A percentile compares a stretch with the other conserved stretches of the same genome.
These are phyloP conservation scores for Drosophila lacicola DNA, from an alignment of 2,888 invertebrate species.

Conservation along the genomic window DNA sequence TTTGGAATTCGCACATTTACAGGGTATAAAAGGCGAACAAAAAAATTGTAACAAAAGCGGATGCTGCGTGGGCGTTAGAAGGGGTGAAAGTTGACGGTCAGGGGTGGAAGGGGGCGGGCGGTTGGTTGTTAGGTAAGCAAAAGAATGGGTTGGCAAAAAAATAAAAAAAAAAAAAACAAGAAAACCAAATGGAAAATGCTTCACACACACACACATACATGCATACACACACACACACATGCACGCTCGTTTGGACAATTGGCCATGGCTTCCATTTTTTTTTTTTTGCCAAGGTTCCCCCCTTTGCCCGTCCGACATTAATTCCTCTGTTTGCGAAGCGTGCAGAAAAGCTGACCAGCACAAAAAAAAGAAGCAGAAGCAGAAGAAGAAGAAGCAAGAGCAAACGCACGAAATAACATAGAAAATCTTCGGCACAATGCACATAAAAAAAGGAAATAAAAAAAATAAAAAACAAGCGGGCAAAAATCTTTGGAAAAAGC, in stretches of 20 bases:
- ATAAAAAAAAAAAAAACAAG: slow-evolving; percentile 47
- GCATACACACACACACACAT: slow-evolving; percentile 35
- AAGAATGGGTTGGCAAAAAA: slow-evolving; percentile 58
- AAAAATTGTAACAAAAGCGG: slow-evolving; percentile 57
- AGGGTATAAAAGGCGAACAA: slow-evolving; percentile 40
- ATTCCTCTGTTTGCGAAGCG: slow-evolving; percentile 60
- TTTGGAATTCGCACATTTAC: background rate
- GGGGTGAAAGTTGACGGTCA: slow-evolving; percentile 1
- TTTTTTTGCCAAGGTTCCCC: slow-evolving; percentile 14
- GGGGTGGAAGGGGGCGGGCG: background rate
- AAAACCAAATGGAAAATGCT: slow-evolving; percentile 56
- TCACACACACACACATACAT: slow-evolving; percentile 32
- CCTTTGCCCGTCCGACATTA: too few relatives aligned
- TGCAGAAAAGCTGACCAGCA: slow-evolving; percentile 80
- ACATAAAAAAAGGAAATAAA: slow-evolving; percentile 53
- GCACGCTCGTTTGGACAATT: slow-evolving; percentile 60
- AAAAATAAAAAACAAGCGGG: slow-evolving; percentile 41
- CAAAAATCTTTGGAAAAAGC: slow-evolving; percentile 62
- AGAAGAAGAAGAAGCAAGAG: slow-evolving; percentile 25
- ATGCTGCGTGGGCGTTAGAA: slow-evolving; percentile 39
- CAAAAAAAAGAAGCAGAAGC: slow-evolving; percentile 51
- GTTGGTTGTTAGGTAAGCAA: slow-evolving; percentile 50
- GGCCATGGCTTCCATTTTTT: slow-evolving; percentile 59
- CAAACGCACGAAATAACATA: slow-evolving; percentile 76
- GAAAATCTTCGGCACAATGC: slow-evolving; percentile 63